Conservation (phyloP, 2,113 vertebrate genomes). For the Lates calcarifer region DNA sequence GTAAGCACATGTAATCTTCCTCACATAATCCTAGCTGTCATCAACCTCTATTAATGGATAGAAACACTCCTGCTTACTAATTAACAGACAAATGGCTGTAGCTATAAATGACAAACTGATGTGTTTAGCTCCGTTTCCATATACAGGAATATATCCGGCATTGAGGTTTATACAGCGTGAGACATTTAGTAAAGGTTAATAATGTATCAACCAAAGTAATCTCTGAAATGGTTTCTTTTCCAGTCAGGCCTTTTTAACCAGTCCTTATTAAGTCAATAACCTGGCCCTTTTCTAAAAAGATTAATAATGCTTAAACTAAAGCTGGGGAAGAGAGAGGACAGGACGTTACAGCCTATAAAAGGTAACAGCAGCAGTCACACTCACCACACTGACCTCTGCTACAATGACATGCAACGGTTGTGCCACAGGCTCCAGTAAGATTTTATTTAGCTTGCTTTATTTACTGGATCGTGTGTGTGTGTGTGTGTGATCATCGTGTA, state of each 20-base stretch:
- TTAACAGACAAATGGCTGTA: not conserved
- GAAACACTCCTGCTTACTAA: constrained; percentile 4
- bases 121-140: not conserved
- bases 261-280: constrained; percentile 46
- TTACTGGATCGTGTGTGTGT: constrained; percentile 8
- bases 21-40: constrained; percentile 13
- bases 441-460: constrained; percentile 39
- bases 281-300: not conserved
- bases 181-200: not conserved
- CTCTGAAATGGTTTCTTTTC: not conserved
- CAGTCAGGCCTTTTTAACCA: not conserved
- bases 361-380: constrained; percentile 47
- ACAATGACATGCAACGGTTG: constrained; percentile 1
- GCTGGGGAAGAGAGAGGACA: constrained; percentile 4
- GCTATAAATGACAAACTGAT: not conserved
- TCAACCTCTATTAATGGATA: not conserved
- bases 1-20: not conserved
- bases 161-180: not conserved
- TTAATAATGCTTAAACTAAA: constrained; percentile 28
- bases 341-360: constrained; percentile 59
- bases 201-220: not conserved
- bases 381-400: constrained; percentile 36
- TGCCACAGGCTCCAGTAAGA: constrained; percentile 44
- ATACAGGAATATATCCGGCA: not conserved
- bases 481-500: constrained; percentile 19